phyloP scores from a whole-genome alignment of 2,888 invertebrate genomes.

The Nomada lathburiana region DNA sequence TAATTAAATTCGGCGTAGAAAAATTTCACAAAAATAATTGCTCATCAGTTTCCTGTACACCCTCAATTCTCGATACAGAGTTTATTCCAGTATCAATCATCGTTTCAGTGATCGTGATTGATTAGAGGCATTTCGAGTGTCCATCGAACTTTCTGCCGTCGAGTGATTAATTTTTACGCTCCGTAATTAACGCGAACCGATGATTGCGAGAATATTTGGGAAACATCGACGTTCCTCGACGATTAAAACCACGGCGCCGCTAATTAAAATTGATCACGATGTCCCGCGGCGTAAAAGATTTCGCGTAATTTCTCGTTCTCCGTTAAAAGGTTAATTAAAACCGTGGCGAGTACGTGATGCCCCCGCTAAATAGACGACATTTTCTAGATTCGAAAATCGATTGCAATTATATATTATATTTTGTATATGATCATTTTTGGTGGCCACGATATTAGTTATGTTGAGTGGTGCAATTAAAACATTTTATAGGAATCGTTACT shows the following conservation, averaged over 20 bases:
- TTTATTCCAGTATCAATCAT: not conserved
- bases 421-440: not conserved
- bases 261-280: constrained; percentile 45
- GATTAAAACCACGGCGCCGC: constrained; percentile 15
- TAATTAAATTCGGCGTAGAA: not conserved
- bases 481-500: too few relatives aligned
- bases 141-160: not conserved
- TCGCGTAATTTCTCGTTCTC: constrained; percentile 1
- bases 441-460: too few relatives aligned
- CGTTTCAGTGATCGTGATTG: constrained; percentile 3
- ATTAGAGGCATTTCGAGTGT: constrained; percentile 2
- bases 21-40: not conserved
- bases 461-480: too few relatives aligned
- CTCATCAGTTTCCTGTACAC: not conserved
- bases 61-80: too few relatives aligned
- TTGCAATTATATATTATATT: not conserved
- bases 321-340: constrained; percentile 34
- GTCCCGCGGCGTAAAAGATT: constrained; percentile 6
- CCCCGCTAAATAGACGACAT: not conserved
- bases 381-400: not conserved
- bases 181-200: constrained; percentile 13
- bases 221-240: not conserved
- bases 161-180: constrained; percentile 16
- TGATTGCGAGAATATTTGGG: constrained; percentile 1
- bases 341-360: not conserved